Base-by-base conservation (phyloP, 2,797 vertebrate species). In the Takifugu ocellatus region DNA sequence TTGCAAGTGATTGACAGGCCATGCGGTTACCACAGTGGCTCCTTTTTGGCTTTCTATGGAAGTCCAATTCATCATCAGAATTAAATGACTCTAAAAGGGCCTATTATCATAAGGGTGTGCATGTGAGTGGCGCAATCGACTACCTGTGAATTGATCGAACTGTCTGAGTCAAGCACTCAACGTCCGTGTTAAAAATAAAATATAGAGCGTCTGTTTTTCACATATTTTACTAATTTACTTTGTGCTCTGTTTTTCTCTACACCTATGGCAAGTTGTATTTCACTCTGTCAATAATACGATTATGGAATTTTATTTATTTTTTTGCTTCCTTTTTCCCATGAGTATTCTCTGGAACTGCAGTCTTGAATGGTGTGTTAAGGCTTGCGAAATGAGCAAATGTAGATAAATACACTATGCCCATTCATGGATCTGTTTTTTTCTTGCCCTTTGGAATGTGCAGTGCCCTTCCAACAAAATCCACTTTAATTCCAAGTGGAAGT, bases 1-100 rank as follows among this genome's bases (percentile, higher is more conserved):
- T 92, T 92, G 91, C 90, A 39, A 78, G 87, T 92, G 91, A 93
- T 92, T 93, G 91, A 91, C 91, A 91, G 88, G 73, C 77, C 77
- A 84, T 84, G 82, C 68, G 71, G 91, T 92, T 91, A 84, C 91
- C 89, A 90, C 89, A 91, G 89, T 90, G 89, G 92, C 90, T 85
- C 82, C 79, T 83, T 89, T 90, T 90, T 87, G 75, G 84, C 70
- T 90, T 90, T 77, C 84, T 87, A 78, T 86, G 78, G 81, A 88
- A 90, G 88, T 90, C 82, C 84, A 86, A 90, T 91, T 91, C 84
- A 84, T 91, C 87, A 86, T 90, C 87, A 91, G 86, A 90, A 90
- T 90, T 85, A 90, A 83, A 83, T 81, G 84, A 81, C 75, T 85
- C 80, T 84, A 74, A 88, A 89, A 88, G 77, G 78, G 68, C 59